Conservation (phyloP, 2,888 invertebrate species). For the Andrena minutula region DNA sequence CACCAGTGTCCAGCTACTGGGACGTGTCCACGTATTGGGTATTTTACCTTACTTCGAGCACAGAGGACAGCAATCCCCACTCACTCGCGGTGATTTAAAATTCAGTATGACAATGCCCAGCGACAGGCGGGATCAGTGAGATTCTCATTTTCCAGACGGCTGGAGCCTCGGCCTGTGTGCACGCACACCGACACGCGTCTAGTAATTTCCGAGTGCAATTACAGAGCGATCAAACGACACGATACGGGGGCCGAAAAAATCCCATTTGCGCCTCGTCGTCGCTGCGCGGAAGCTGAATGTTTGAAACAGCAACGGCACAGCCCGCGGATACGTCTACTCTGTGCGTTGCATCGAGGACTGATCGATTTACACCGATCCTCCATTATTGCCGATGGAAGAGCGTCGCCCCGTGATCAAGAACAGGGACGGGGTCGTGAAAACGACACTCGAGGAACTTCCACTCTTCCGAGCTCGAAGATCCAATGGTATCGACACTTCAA, state of each 20-base stretch:
- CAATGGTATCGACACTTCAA: too few species aligned
- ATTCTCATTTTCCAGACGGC: constrained; percentile 55
- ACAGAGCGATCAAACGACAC: constrained; percentile 63
- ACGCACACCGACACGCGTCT: constrained; percentile 6
- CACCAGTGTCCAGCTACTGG: too few species aligned
- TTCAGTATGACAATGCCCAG: constrained; percentile 44
- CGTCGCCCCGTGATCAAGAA: not conserved
- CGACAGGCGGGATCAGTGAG: constrained; percentile 14
- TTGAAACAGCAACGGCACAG: constrained; percentile 33
- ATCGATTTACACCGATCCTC: constrained; percentile 62
- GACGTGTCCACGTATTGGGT: too few species aligned
- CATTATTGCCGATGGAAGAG: constrained; percentile 46
- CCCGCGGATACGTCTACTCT: constrained; percentile 14
- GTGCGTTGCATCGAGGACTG: constrained; percentile 54
- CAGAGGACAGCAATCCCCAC: not conserved
- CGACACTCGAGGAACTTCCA: not conserved
- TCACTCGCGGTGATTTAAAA: constrained; percentile 45
- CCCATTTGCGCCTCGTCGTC: constrained; percentile 51
- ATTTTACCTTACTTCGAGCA: not conserved
- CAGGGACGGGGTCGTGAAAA: constrained; percentile 13
- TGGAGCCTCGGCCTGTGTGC: constrained; percentile 27
- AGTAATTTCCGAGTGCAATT: constrained; percentile 66
- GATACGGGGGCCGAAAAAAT: constrained; percentile 35
- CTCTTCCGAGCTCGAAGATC: too few species aligned
- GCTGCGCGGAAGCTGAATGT: constrained; percentile 44